phyloP scores from a whole-genome alignment of 1,140 invertebrate species.

The Ips typographus region DNA sequence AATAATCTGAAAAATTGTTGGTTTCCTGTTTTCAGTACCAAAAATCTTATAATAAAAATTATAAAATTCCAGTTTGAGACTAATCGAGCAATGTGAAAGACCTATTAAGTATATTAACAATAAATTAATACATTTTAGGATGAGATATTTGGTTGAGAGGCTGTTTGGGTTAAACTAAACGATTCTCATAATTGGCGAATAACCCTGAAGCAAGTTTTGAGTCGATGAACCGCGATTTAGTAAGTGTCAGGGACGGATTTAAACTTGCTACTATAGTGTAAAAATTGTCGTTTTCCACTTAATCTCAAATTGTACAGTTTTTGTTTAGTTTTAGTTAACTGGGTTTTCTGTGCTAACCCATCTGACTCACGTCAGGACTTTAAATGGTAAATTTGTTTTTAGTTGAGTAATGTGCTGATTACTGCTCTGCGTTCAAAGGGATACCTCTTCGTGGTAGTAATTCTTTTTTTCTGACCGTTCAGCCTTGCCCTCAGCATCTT shows the following conservation, averaged over 20 bases:
- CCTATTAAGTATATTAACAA: too few species aligned
- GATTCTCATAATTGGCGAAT: conserved; percentile 36
- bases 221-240: conserved; percentile 34
- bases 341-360: too few species aligned
- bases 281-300: not conserved
- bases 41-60: too few species aligned
- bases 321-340: not conserved
- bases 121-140: too few species aligned
- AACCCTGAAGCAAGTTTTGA: conserved; percentile 37
- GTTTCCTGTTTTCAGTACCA: too few species aligned
- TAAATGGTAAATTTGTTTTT: too few species aligned
- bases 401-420: too few species aligned
- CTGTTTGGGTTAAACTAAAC: conserved; percentile 33
- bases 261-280: not conserved
- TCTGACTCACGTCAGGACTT: too few species aligned
- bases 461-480: conserved; percentile 32
- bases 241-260: conserved; percentile 22
- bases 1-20: too few species aligned
- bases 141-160: conserved; percentile 12
- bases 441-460: conserved; percentile 16
- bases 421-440: conserved; percentile 16
- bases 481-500: conserved; percentile 37
- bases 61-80: too few species aligned
- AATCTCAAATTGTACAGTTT: not conserved
- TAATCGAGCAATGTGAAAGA: too few species aligned